phyloP scores from a whole-genome alignment of 2,797 vertebrate genomes.

The Otolemur crassicaudatus region DNA sequence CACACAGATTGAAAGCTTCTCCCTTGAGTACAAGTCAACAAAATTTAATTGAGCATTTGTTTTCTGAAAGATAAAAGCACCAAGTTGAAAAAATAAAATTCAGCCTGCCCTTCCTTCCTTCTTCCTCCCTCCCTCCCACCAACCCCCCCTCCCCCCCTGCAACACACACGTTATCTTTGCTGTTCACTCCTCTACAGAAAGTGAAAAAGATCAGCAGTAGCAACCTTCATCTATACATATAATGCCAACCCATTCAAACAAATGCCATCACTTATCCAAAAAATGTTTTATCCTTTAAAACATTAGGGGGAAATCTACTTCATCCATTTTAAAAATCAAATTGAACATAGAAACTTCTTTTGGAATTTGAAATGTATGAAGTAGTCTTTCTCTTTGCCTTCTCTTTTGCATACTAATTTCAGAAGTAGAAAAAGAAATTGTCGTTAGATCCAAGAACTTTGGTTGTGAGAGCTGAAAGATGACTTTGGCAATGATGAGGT shows the following conservation, averaged over 20 bases:
- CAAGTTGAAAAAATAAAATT: not conserved
- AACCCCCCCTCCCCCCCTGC: not conserved
- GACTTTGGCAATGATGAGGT: not conserved
- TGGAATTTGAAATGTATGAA: not conserved
- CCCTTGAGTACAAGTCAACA: not conserved
- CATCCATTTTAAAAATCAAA: not conserved
- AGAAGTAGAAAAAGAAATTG: not conserved
- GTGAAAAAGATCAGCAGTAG: not conserved
- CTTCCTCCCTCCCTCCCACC: too few relatives aligned
- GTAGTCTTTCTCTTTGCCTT: not conserved
- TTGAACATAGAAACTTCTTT: not conserved
- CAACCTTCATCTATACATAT: not conserved
- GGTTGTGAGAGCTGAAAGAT: not conserved
- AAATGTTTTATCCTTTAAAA: not conserved
- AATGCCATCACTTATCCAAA: not conserved
- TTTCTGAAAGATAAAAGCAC: not conserved
- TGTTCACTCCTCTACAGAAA: not conserved
- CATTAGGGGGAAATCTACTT: not conserved
- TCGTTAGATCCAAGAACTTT: not conserved
- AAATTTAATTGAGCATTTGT: not conserved
- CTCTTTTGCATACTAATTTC: not conserved
- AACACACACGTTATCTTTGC: not conserved
- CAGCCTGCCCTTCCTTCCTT: not conserved
- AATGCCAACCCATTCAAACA: not conserved
- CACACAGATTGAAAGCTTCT: not conserved